Percentiles rank a stretch among this genome's conserved stretches.
phyloP scores from a whole-genome alignment of 2,888 invertebrate species.

The Acleris cristana region DNA sequence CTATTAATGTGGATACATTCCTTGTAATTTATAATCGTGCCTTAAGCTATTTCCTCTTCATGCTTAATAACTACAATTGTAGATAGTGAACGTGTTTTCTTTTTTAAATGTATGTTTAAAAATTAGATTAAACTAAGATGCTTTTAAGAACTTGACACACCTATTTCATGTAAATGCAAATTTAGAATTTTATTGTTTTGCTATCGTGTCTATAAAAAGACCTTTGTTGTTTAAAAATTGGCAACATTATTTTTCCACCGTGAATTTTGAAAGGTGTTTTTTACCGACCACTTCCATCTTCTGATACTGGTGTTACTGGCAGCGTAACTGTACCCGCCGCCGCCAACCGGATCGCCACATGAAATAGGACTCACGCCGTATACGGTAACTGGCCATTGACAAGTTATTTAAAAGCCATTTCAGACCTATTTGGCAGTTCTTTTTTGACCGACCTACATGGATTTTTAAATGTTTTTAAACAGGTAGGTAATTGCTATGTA shows the following conservation, averaged over 20 bases:
- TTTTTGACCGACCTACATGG: slow-evolving; percentile 15
- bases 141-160: too few species aligned
- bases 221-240: too few species aligned
- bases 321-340: slow-evolving; percentile 53
- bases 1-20: slow-evolving; percentile 11
- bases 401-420: slow-evolving; percentile 43
- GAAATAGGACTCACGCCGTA: slow-evolving; percentile 52
- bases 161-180: too few species aligned
- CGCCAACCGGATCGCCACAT: slow-evolving; percentile 49
- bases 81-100: too few species aligned
- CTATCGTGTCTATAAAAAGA: too few species aligned
- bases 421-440: slow-evolving; percentile 29
- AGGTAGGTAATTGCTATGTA: slow-evolving; percentile 5
- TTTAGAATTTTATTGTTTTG: too few species aligned
- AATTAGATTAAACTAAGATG: too few species aligned
- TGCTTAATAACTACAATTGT: not conserved
- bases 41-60: not conserved
- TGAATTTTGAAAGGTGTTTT: slow-evolving; percentile 23
- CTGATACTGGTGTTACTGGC: slow-evolving; percentile 29
- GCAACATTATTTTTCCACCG: not conserved
- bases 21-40: not conserved
- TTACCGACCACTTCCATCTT: slow-evolving; percentile 13
- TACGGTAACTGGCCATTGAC: slow-evolving; percentile 49
- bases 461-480: slow-evolving; percentile 8
- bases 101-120: too few species aligned